Percentiles rank a stretch among this genome's conserved stretches.
Conservation (phyloP, 2,113 vertebrate species). For the Castor canadensis region DNA sequence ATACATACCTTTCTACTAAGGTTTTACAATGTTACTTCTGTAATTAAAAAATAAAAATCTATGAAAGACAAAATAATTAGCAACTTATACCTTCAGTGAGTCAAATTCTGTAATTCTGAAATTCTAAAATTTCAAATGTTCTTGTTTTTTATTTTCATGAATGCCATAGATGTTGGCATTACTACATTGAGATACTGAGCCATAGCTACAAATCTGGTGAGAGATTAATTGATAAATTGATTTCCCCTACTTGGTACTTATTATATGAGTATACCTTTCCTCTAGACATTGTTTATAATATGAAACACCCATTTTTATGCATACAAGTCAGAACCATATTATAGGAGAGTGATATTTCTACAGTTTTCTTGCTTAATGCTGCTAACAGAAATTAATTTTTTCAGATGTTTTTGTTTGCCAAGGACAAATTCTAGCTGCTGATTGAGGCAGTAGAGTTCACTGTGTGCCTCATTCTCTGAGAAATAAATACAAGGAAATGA, state of each 20-base stretch:
- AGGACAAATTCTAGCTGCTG: conserved; percentile 45
- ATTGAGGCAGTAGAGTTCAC: not conserved
- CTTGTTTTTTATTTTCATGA: not conserved
- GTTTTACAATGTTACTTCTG: not conserved
- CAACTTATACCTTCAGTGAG: not conserved
- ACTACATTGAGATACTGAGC: not conserved
- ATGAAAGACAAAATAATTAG: conserved; percentile 4
- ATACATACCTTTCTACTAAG: not conserved
- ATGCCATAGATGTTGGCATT: not conserved
- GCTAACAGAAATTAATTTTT: not conserved
- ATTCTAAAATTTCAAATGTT: not conserved
- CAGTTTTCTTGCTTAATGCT: not conserved
- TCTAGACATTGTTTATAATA: not conserved
- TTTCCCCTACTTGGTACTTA: not conserved
- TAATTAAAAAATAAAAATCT: conserved; percentile 33
- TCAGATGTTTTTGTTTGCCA: conserved; percentile 16
- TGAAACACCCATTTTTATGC: not conserved
- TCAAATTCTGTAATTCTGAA: too few relatives aligned
- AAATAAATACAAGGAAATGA: conserved; percentile 46
- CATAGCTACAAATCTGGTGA: not conserved
- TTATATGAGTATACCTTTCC: not conserved
- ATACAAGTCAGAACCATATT: not conserved
- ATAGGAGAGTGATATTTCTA: not conserved
- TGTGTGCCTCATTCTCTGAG: conserved; percentile 28
- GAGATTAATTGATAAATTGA: not conserved